Evolutionary conservation across 1,140 invertebrate species (phyloP), one percentile per base, ranked within the genome.

Genomic region (Dolichoris vasculosae): DNA sequence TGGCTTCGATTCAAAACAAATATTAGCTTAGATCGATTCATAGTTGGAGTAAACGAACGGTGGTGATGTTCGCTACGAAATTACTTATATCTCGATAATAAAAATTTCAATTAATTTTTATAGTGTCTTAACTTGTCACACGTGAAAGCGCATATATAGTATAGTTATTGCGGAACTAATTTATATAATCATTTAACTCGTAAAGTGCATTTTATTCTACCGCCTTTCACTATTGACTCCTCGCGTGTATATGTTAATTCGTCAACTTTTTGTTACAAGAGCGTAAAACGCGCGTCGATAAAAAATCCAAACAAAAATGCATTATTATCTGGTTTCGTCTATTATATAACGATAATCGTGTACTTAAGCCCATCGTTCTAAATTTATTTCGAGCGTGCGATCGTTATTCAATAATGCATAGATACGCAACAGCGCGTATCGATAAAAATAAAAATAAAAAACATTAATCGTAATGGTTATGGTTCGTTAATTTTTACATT

Each of bases 171-270:
- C 69, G 69, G 69, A 73, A 73, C 35, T 73, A 73, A 73, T 73
- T 73, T 73, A 73, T 73, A 73, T 73, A 73, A 73, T 73, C 69
- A 73, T 7, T 8, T 43, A 40, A 73, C 38, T 73, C 64, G 69
- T 40, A 40, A 17, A 43, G 7, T 73, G 38, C 38, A 73, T 26
- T 40, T 73, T 38, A 26, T 26, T 35, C 67, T 38, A 71, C 35
- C 35, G 35, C 17, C 67, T 35, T 38, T 35, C 35, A 71, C 67
- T 20, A 8, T 8, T 30, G 0, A 64, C 30, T 30, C 0, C 13
- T 69, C 13, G 30, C 13, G 13, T 69, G 23, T 69, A 69, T 69
- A 11, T 26, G 35, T 69, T 35, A 69, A 69, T 38, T 55, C 26
- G 55, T 26, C 23, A 59, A 59, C 26, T 26, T 59, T 59, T 26